Percentiles rank a stretch among this genome's conserved stretches.
Conservation (phyloP, 2,797 vertebrate genomes). For the Myotis findleyi region DNA sequence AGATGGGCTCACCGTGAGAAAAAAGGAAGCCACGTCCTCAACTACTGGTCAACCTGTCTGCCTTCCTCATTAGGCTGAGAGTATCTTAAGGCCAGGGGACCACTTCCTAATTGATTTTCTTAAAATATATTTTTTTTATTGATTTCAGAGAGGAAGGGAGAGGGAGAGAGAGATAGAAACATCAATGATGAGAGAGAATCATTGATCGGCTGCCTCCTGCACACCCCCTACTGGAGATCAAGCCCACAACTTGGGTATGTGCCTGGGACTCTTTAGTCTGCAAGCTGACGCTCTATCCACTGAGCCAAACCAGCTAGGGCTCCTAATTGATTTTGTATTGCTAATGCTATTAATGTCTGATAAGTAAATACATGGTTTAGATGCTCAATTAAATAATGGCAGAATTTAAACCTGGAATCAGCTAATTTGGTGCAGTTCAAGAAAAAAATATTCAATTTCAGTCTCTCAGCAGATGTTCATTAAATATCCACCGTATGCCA, state of each 20-base stretch:
- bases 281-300: too few species aligned
- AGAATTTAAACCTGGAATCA: conserved; percentile 58
- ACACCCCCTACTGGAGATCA: too few species aligned
- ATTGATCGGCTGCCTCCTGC: too few species aligned
- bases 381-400: conserved; percentile 37
- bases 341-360: not conserved
- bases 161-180: too few species aligned
- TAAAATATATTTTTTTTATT: too few species aligned
- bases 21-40: not conserved
- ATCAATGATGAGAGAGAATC: too few species aligned
- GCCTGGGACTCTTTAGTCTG: too few species aligned
- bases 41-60: not conserved
- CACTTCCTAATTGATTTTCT: not conserved
- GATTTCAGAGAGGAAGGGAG: too few species aligned
- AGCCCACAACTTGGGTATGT: too few species aligned
- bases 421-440: conserved; percentile 54
- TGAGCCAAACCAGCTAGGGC: too few species aligned
- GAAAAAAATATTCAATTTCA: conserved; percentile 58
- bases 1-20: not conserved
- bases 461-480: conserved; percentile 23
- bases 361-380: conserved; percentile 27
- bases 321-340: conserved; percentile 21
- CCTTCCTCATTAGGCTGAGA: not conserved
- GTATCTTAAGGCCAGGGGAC: not conserved
- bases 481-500: not conserved